Conservation (phyloP, 2,888 invertebrate genomes). For the Xylocampa areola region DNA sequence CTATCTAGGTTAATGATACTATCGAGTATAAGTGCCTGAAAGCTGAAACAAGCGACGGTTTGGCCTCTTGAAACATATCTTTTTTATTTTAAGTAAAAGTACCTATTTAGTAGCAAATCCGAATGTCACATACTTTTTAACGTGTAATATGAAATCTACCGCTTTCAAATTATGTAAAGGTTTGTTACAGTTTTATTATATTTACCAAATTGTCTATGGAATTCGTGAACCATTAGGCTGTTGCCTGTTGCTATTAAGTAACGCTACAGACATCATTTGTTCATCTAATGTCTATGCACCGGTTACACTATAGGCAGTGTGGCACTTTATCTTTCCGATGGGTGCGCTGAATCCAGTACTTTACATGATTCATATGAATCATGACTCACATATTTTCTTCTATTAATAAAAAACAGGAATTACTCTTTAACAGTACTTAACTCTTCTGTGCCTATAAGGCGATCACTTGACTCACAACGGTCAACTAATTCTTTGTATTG, state of each 20-base stretch:
- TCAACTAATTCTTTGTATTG: slow-evolving; percentile 18
- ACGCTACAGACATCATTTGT: slow-evolving; percentile 39
- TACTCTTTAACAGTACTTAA: slow-evolving; percentile 17
- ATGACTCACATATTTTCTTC: slow-evolving; percentile 25
- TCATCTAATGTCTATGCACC: slow-evolving; percentile 21
- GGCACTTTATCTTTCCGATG: slow-evolving; percentile 26
- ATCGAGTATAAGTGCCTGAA: no score
- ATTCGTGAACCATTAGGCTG: slow-evolving; percentile 40
- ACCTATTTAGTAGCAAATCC: no score
- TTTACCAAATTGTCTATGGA: slow-evolving; percentile 49
- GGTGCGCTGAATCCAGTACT: slow-evolving; percentile 23
- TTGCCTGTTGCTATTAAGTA: slow-evolving; percentile 54
- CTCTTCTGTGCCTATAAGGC: slow-evolving; percentile 12
- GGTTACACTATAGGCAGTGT: slow-evolving; percentile 32
- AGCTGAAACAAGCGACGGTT: no score
- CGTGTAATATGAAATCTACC: slow-evolving; percentile 3
- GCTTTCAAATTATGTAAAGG: slow-evolving; percentile 20
- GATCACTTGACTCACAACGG: slow-evolving; percentile 13
- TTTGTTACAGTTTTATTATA: slow-evolving; percentile 28
- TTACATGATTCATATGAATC: slow-evolving; percentile 40
- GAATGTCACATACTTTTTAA: neutral
- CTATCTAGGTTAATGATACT: no score
- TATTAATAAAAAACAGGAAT: slow-evolving; percentile 28
- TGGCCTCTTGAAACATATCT: no score
- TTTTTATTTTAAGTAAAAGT: no score